Evolutionary conservation across 2,888 invertebrate species (phyloP).

Genomic region (Xanthorhoe designata): DNA sequence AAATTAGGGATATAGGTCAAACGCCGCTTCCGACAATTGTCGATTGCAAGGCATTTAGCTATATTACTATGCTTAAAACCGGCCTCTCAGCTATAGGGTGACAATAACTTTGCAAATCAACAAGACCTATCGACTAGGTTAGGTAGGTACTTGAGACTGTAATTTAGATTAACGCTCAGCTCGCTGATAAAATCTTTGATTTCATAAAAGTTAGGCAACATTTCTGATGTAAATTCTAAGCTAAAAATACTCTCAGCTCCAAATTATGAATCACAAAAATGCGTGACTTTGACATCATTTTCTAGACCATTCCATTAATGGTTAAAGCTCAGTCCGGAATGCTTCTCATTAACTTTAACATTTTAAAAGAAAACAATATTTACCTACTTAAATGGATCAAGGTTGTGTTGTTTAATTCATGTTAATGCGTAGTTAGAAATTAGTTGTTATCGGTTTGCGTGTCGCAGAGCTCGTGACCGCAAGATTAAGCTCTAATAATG

Average conservation of each 20-base stretch:
- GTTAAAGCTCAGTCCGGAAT: conserved; percentile 40
- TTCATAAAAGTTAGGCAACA: conserved; percentile 12
- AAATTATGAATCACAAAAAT: conserved; percentile 34
- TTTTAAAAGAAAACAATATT: conserved; percentile 51
- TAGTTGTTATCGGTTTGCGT: conserved; percentile 74
- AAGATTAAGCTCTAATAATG: conserved; percentile 64
- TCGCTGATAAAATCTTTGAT: conserved; percentile 26
- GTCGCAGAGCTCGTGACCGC: conserved; percentile 59
- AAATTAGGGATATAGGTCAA: conserved; percentile 69
- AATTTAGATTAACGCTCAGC: conserved; percentile 6
- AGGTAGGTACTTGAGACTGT: background rate
- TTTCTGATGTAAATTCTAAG: conserved; percentile 14
- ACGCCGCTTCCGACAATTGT: conserved; percentile 43
- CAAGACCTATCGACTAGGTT: background rate
- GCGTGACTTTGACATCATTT: conserved; percentile 57
- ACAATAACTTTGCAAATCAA: conserved; percentile 22
- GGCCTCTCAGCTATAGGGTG: conserved; percentile 36
- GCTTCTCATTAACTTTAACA: conserved; percentile 41
- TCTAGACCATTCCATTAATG: conserved; percentile 33
- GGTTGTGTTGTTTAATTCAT: conserved; percentile 62
- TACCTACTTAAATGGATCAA: conserved; percentile 69
- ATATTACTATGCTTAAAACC: conserved; percentile 42
- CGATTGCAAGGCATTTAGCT: conserved; percentile 44
- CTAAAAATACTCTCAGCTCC: conserved; percentile 27
- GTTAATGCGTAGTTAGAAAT: conserved; percentile 74